Base-by-base conservation (phyloP, 1,140 invertebrate species). In the Brachionus rubens region DNA sequence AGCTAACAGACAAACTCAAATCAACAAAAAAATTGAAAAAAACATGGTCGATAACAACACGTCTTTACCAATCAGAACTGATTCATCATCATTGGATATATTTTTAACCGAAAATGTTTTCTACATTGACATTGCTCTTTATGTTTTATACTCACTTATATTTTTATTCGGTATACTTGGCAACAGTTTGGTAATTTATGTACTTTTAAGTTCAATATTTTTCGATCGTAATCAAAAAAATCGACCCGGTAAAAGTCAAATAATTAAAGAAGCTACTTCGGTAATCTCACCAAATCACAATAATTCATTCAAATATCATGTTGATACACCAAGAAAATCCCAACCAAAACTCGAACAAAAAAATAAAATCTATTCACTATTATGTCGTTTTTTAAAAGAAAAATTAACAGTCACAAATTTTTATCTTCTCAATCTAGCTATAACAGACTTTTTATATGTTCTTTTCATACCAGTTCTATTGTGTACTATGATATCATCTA, bases 391-490 rank as follows among this genome's bases (percentile, higher is more conserved):
- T 52, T 21, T 54, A 10, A 65, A 65, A 26, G 59, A 65, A 65
- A 72, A 72, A 46, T 46, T 72, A 12, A 54, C 68, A 24, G 68
- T 72, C 7, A 72, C 68, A 30, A 72, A 72, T 33, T 72, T 72
- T 19, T 72, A 72, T 33, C 19, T 72, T 21, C 50, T 72, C 21
- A 72, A 72, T 26, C 21, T 72, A 36, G 68, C 68, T 21, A 52
- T 72, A 5, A 50, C 43, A 0, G 68, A 72, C 26, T 72, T 72
- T 52, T 48, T 72, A 24, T 72, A 72, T 16, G n/a, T 72, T 19
- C 16, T 72, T 6, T 54, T 72, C 46, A 72, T 72, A 50, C 68
- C 68, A 1, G 12, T 72, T 7, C 28, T 72, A 1, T 24, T 72
- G 28, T 48, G 46, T 40, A 72, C 68, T 0, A 72, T 72, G 43